A percentile compares a stretch with the other conserved stretches of the same genome.
These are phyloP conservation scores for Steinernema scapterisci DNA, from an alignment of 2,888 invertebrate genomes.

Conservation along the genomic window DNA sequence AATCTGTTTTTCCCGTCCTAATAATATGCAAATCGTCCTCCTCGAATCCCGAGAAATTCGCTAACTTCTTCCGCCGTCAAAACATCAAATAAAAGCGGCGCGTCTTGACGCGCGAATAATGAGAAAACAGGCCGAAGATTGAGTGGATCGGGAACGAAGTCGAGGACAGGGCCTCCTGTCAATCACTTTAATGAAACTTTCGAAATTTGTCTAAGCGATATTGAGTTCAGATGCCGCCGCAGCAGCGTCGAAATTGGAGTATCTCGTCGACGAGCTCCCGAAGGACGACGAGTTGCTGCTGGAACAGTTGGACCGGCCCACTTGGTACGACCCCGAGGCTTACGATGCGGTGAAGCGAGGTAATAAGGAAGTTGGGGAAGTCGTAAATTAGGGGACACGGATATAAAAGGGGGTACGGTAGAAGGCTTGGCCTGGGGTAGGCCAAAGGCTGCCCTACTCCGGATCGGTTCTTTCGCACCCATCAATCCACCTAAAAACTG, in stretches of 20 bases:
- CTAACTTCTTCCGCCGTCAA: neutral
- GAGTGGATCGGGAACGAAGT: neutral
- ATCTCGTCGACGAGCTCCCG: neutral
- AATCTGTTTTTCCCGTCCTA: neutral
- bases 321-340: conserved; percentile 25
- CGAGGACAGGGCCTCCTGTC: neutral
- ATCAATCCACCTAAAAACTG: no score
- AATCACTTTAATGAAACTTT: conserved; percentile 18
- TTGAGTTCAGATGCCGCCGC: conserved; percentile 24
- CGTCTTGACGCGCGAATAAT: neutral
- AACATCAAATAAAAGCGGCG: conserved; percentile 21
- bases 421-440: no score
- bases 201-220: neutral
- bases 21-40: conserved; percentile 4
- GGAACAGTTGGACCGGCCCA: neutral
- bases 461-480: no score
- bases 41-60: neutral
- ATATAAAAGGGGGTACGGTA: no score
- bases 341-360: conserved; percentile 23
- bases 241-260: conserved; percentile 23
- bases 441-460: no score
- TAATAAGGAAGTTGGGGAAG: neutral
- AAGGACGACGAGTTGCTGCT: neutral
- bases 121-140: conserved; percentile 10
- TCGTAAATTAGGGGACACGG: no score